Conservation (phyloP, 2,888 invertebrate genomes). For the Bimastos eiseni region DNA sequence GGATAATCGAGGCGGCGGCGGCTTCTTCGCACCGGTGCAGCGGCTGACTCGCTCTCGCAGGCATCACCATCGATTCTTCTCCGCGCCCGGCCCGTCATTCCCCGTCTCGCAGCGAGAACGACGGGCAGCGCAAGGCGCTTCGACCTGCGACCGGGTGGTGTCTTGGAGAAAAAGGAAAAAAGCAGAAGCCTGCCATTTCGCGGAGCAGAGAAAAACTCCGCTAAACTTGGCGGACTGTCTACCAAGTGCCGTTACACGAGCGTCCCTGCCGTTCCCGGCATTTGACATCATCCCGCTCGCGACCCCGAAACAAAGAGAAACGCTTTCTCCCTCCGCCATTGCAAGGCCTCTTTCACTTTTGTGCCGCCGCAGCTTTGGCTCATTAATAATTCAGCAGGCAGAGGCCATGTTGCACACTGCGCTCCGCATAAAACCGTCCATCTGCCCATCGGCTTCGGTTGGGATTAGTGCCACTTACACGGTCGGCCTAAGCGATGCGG, state of each 20-base stretch:
- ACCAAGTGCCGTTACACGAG: too few species aligned
- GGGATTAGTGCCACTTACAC: constrained; percentile 1
- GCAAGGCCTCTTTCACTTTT: background rate
- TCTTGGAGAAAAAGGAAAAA: background rate
- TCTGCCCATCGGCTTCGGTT: background rate
- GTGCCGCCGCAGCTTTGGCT: background rate
- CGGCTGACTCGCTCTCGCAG: background rate
- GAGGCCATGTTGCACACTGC: background rate
- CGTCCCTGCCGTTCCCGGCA: background rate
- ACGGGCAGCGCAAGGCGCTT: background rate
- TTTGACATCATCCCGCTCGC: background rate
- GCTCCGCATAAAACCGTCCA: background rate
- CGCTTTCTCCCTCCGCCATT: background rate
- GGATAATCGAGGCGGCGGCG: background rate
- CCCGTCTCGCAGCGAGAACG: background rate
- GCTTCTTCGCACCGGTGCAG: background rate
- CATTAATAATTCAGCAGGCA: background rate
- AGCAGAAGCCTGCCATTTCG: background rate
- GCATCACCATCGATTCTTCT: background rate
- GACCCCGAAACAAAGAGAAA: background rate
- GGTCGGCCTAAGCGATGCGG: background rate
- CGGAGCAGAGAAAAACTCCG: background rate
- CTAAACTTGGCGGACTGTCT: background rate
- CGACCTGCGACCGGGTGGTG: background rate
- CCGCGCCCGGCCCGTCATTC: background rate